Base-by-base conservation (phyloP, 2,888 invertebrate genomes). In the Epirrhoe alternata region DNA sequence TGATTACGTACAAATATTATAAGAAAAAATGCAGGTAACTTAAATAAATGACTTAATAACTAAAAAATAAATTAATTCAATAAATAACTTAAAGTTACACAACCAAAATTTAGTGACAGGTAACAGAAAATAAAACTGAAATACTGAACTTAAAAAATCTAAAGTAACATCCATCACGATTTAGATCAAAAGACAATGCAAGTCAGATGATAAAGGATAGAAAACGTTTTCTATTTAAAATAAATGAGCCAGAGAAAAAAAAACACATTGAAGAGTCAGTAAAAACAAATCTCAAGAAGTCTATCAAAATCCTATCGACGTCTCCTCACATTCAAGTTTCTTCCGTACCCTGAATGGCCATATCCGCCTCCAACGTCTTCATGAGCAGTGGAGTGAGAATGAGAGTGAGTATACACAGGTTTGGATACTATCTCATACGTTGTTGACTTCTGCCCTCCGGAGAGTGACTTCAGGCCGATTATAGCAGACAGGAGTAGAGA, bases 341-440 rank as follows among this genome's bases (percentile, higher is more conserved):
- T 86, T 0, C 93, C 94, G 49, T 94, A 94, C 0, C 94, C 95
- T 0, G 94, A 94, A 78, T 94, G 94, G 0, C 94, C 94, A 50
- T 94, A 93, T 0, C 92, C 94, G 0, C 94, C 72, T 0, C 74
- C 94, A 0, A 89, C 93, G 61, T 95, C 95, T 68, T 95, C 95
- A 75, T 95, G 95, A 5, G 93, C 94, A 0, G 94, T 93, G 0
- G 95, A 95, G 61, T 95, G 95, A 0, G 94, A 91, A 64, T 95
- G 95, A 5, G 94, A 92, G 31, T 95, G 95, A 0, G 95, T 94
- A 83, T 97, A 97, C 0, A 97, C 93, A 0, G 97, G 97, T 75
- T 97, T 97, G 50, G 97, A 95, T 6, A 97, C 96, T 68, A 97
- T 97, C 88, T 97, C 97, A 81, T 97, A 97, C 0, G 97, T 97